A percentile compares a stretch with the other conserved stretches of the same genome.
These are phyloP conservation scores for Crenichthys baileyi DNA, from an alignment of 2,797 vertebrate species.

Conservation along the genomic window DNA sequence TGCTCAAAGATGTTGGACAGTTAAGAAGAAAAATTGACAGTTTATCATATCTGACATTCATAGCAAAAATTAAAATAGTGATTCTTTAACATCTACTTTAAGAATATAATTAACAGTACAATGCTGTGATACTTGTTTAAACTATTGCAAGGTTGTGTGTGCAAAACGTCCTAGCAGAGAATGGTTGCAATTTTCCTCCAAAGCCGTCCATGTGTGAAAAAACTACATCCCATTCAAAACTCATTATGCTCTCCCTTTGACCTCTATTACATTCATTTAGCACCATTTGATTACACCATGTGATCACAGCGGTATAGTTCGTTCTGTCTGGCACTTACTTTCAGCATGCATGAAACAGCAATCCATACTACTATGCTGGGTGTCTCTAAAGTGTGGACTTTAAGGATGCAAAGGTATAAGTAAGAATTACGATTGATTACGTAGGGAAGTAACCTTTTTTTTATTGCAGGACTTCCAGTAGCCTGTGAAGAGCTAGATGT, in stretches of 20 bases:
- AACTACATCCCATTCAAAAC: constrained; percentile 32
- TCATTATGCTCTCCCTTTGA: constrained; percentile 52
- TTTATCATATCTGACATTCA: too few species aligned
- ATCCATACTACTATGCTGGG: constrained; percentile 14
- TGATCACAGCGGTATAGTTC: constrained; percentile 57
- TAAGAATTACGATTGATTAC: constrained; percentile 11
- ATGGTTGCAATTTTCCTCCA: constrained; percentile 41
- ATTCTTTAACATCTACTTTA: background rate
- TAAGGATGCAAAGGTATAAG: constrained; percentile 16
- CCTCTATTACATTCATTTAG: constrained; percentile 57
- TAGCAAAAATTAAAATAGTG: too few species aligned
- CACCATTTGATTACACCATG: constrained; percentile 56
- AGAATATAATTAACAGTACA: background rate
- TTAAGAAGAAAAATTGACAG: too few species aligned
- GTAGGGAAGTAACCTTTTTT: constrained; percentile 36
- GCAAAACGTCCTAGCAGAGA: constrained; percentile 47
- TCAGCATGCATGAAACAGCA: constrained; percentile 39
- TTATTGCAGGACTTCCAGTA: constrained; percentile 47
- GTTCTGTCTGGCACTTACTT: constrained; percentile 51
- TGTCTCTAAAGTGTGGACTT: constrained; percentile 16
- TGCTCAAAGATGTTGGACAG: too few species aligned
- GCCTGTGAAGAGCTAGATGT: constrained; percentile 45
- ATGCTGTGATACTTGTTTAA: constrained; percentile 30
- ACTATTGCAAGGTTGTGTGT: constrained; percentile 19
- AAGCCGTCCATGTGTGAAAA: constrained; percentile 43